Evolutionary conservation across 2,113 vertebrate genomes (phyloP).

Genomic region (Eurystomus gularis): DNA sequence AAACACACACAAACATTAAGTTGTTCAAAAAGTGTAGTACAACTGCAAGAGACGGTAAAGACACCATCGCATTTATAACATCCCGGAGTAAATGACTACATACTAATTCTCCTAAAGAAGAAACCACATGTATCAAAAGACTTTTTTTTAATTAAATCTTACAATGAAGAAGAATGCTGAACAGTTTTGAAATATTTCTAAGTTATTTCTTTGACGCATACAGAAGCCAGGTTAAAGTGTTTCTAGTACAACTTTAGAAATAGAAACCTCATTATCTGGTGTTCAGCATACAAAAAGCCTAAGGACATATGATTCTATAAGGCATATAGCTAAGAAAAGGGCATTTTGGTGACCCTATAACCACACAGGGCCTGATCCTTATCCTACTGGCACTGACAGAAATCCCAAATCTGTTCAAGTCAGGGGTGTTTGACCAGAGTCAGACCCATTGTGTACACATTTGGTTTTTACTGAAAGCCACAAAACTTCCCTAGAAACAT

Average conservation of each 20-base stretch:
- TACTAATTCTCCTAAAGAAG: not conserved
- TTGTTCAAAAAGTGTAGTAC: not conserved
- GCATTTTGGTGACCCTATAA: not conserved
- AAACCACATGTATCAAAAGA: not conserved
- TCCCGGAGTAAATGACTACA: not conserved
- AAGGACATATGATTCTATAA: not conserved
- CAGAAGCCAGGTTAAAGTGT: not conserved
- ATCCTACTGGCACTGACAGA: not conserved
- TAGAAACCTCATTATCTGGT: not conserved
- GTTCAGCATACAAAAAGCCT: not conserved
- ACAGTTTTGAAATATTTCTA: not conserved
- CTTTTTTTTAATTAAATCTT: not conserved
- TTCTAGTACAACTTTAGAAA: not conserved
- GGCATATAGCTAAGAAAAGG: not conserved
- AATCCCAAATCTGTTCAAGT: not conserved
- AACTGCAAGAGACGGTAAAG: not conserved
- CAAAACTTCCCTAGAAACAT: not conserved
- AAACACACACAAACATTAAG: not conserved
- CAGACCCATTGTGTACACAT: rapidly evolving
- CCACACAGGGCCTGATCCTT: not conserved
- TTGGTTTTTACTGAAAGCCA: not conserved
- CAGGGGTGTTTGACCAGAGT: not conserved
- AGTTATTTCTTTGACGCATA: not conserved
- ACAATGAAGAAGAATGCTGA: not conserved
- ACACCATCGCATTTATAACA: not conserved